phyloP scores from a whole-genome alignment of 1,140 invertebrate genomes.

The Tribolium madens region DNA sequence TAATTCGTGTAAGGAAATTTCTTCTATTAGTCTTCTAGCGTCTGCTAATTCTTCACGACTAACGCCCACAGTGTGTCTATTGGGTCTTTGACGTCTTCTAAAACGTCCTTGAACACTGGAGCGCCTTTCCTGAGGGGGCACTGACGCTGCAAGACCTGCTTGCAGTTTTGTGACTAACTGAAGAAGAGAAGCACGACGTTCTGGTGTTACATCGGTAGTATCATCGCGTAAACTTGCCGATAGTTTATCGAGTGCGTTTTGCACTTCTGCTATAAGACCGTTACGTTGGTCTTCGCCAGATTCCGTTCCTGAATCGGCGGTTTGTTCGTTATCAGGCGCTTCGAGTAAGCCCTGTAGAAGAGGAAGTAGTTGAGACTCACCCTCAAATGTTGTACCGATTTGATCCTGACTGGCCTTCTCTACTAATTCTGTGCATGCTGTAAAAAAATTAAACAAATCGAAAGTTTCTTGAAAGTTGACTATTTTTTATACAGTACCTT shows the following conservation, averaged over 20 bases:
- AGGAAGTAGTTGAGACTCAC: slow-evolving; percentile 73
- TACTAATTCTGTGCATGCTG: slow-evolving; percentile 73
- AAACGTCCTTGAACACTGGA: slow-evolving; percentile 61
- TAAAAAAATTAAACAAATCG: slow-evolving; percentile 46
- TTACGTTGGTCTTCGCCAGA: slow-evolving; percentile 73
- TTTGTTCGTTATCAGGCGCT: slow-evolving; percentile 60
- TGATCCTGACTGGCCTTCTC: slow-evolving; percentile 68
- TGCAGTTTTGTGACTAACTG: slow-evolving; percentile 81
- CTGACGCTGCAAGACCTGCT: slow-evolving; percentile 70
- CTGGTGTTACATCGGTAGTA: slow-evolving; percentile 67
- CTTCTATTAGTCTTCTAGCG: slow-evolving; percentile 79
- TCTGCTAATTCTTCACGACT: slow-evolving; percentile 81
- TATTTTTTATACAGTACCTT: slow-evolving; percentile 69
- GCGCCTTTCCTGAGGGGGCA: slow-evolving; percentile 59
- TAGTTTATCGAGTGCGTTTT: slow-evolving; percentile 79
- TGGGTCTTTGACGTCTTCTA: slow-evolving; percentile 67
- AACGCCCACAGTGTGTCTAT: slow-evolving; percentile 84
- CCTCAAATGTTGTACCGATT: slow-evolving; percentile 64
- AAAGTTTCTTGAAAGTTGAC: neutral
- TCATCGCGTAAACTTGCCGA: slow-evolving; percentile 76
- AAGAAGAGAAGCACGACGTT: slow-evolving; percentile 75
- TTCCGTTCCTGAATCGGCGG: slow-evolving; percentile 75
- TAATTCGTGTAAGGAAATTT: slow-evolving; percentile 67
- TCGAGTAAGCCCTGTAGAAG: slow-evolving; percentile 69
- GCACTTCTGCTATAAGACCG: slow-evolving; percentile 81